Evolutionary conservation across 2,888 invertebrate genomes (phyloP), one percentile per base, ranked within the genome.

Genomic region (Hedya salicella): DNA sequence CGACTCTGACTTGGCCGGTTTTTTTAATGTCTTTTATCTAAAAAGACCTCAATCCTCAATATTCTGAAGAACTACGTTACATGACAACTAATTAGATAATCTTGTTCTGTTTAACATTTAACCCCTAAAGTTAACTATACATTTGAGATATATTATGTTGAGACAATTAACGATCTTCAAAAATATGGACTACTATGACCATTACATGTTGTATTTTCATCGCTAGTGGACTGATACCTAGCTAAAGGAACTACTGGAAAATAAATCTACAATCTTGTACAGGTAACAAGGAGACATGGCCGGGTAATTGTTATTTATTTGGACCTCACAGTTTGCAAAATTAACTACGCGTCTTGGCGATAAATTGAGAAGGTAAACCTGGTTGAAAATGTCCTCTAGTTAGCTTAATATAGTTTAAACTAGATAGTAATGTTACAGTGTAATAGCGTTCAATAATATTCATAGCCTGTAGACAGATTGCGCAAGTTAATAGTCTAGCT

Each of bases 11-110:
- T n/a, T n/a, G n/a, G n/a, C n/a, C n/a, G n/a, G n/a, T n/a, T n/a
- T n/a, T n/a, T 49, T 66, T 60, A 40, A 61, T 66, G 54, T 61
- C 32, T 60, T 61, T 66, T 49, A 61, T 54, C 60, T 49, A n/a
- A 36, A 14, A 53, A 13, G 53, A 60, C 54, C 40, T 39, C 16
- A 56, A 59, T 59, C 54, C 40, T 39, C 16, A 56, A 59, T 59
- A 13, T 39, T 48, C 30, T 9, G 48, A 19, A 40, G 49, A 46
- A 52, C 59, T 11, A 48, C 13, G 30, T 46, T 39, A 59, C 13
- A 46, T 57, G 25, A 56, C 48, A 32, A n/a, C 36, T 48, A 54
- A 63, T 54, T 39, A 54, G 56, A 48, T 49, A 11, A 25, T 32
- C 32, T 13, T 56, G 48, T 62, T 46, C n/a, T 39, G 25, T 53